Evolutionary conservation across 2,888 invertebrate species (phyloP), one percentile per base, ranked within the genome.

Genomic region (Melanargia galathea): DNA sequence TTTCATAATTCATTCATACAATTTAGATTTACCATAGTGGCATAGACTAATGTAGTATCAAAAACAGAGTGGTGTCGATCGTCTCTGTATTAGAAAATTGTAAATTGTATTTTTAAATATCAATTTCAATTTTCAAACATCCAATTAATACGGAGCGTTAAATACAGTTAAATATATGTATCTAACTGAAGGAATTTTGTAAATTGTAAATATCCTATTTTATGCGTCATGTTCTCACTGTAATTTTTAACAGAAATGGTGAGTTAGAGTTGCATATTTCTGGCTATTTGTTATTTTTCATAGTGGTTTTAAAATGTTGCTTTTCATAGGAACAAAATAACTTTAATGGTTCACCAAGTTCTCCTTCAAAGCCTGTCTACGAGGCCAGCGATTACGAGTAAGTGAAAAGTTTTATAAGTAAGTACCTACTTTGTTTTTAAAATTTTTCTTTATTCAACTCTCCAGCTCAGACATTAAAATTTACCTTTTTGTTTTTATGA

Each of bases 311-410:
- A 30, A 51, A 33, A 20, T 35, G 52, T 62, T 65, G 13, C 52
- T 45, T 66, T 58, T 61, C 26, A 35, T 69, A 84, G 84, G 83
- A 81, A 66, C 71, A 73, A 59, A 76, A 75, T 66, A 79, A 75
- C 63, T 71, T 60, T 30, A 80, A 80, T 64, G 77, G 74, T 61
- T 78, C 81, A 45, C 75, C 81, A 26, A 77, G 72, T 67, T 82
- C 84, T n/a, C 78, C 84, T 22, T 71, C 78, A 30, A 80, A 77
- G 56, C 75, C 72, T 59, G 73, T 70, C 65, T 70, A 69, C 45
- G 84, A 86, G 60, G 72, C 81, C 22, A 72, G 71, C 33, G 89
- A 89, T 68, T 89, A 87, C 68, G 80, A 83, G 89, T 89, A 73
- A 86, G 90, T 84, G 60, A 45, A 55, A 24, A 10, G 16, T n/a